Conservation (phyloP, 2,888 invertebrate species). For the Mactromeris polynyma region DNA sequence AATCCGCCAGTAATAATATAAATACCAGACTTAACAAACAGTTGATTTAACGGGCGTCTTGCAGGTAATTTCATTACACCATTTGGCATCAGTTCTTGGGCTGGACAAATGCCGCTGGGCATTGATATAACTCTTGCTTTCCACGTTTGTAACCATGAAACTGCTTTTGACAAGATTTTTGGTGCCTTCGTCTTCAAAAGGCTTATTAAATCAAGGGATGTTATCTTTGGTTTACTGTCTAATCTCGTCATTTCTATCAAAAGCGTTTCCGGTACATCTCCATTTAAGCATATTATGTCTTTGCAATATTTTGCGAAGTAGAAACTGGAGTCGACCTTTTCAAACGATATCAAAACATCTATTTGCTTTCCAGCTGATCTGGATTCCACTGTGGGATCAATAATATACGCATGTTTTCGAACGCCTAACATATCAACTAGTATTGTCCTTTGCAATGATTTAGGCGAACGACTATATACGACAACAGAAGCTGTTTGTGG, state of each 20-base stretch:
- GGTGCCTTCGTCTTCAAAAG: background rate
- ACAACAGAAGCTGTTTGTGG: background rate
- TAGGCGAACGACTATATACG: background rate
- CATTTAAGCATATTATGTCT: constrained; percentile 25
- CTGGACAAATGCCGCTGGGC: background rate
- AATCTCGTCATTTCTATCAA: background rate
- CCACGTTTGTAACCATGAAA: constrained; percentile 25
- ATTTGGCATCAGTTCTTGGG: constrained; percentile 48
- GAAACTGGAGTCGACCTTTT: background rate
- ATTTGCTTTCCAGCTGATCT: background rate
- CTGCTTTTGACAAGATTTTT: constrained; percentile 1
- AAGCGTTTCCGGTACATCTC: background rate
- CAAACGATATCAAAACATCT: constrained; percentile 12
- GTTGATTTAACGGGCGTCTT: background rate
- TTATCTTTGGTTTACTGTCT: background rate
- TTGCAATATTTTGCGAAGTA: background rate
- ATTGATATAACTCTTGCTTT: background rate
- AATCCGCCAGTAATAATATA: constrained; percentile 76
- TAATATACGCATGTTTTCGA: background rate
- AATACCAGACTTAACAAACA: constrained; percentile 60
- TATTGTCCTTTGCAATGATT: background rate
- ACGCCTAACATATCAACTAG: background rate
- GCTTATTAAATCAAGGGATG: background rate
- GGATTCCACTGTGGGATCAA: background rate
- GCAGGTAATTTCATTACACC: constrained; percentile 52